Evolutionary conservation across 2,113 vertebrate species (phyloP).

Genomic region (Tychaedon coryphoeus): DNA sequence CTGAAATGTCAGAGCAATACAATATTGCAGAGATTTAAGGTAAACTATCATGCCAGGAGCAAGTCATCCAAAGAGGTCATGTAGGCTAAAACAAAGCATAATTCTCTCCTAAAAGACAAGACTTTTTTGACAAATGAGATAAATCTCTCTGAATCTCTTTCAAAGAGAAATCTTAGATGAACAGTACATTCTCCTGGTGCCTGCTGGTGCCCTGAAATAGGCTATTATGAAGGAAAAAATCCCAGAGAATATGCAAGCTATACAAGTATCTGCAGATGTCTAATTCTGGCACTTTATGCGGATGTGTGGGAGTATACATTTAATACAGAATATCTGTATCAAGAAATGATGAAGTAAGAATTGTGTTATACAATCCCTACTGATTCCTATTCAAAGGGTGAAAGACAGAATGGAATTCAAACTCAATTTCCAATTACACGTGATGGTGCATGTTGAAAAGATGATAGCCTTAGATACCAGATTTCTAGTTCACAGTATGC

Average conservation of each 20-base stretch:
- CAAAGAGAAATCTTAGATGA: background rate
- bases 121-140: background rate
- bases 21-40: background rate
- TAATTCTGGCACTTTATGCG: background rate
- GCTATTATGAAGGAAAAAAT: background rate
- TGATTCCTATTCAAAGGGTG: background rate
- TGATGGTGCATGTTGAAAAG: background rate
- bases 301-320: background rate
- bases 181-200: background rate
- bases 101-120: background rate
- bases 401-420: background rate
- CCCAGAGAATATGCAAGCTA: background rate
- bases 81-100: background rate
- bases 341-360: slow-evolving; percentile 1
- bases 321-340: background rate
- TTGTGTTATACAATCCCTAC: background rate
- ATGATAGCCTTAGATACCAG: background rate
- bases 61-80: background rate
- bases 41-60: background rate
- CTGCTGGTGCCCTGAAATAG: slow-evolving; percentile 15
- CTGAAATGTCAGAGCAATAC: background rate
- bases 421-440: background rate
- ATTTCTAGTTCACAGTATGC: background rate
- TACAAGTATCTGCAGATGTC: background rate
- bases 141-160: background rate